These are phyloP conservation scores for Drosophila watanabei DNA, from an alignment of 1,140 invertebrate species.

Conservation along the genomic window DNA sequence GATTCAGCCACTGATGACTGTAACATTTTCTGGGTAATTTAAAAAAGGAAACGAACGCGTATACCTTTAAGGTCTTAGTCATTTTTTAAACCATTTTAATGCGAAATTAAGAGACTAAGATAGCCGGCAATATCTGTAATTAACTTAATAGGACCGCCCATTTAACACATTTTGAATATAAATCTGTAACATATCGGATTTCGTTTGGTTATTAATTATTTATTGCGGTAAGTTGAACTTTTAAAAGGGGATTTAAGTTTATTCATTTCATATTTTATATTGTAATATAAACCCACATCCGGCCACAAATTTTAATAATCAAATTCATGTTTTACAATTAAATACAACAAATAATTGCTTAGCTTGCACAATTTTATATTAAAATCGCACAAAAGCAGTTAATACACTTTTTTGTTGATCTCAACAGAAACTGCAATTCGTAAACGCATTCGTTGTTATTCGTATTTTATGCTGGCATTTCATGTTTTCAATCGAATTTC, in stretches of 20 bases:
- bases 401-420: neutral
- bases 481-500: conserved; percentile 4
- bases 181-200: conserved; percentile 14
- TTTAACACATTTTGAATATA: conserved; percentile 19
- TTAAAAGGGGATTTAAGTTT: neutral
- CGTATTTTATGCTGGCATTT: conserved; percentile 4
- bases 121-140: conserved; percentile 1
- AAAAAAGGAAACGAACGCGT: conserved; percentile 20
- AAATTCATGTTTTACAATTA: neutral
- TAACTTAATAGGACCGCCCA: conserved; percentile 10
- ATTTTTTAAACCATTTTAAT: conserved; percentile 1
- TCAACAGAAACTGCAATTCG: neutral
- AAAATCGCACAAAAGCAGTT: neutral
- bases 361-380: neutral
- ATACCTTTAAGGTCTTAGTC: conserved; percentile 5
- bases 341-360: neutral
- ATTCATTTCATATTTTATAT: neutral
- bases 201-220: neutral
- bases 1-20: conserved; percentile 18
- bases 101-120: conserved; percentile 2
- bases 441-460: conserved; percentile 4
- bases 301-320: neutral
- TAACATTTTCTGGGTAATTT: conserved; percentile 26
- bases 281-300: conserved; percentile 9
- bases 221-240: neutral